Percentiles rank a stretch among this genome's conserved stretches.
Evolutionary conservation across 2,113 vertebrate species (phyloP).

Genomic region (Pheucticus melanocephalus): DNA sequence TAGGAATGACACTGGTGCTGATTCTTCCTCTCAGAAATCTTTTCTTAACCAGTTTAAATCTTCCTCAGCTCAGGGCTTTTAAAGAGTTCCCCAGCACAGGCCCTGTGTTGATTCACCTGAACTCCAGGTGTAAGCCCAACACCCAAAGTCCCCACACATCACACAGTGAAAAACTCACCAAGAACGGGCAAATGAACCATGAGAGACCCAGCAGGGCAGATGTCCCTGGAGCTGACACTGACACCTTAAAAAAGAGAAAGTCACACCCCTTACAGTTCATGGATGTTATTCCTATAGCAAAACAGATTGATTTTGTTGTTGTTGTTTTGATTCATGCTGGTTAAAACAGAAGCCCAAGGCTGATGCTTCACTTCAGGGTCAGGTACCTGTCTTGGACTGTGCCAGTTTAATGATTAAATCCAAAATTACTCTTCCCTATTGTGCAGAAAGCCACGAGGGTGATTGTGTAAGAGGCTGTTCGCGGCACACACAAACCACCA

Average conservation of each 20-base stretch:
- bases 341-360: neutral
- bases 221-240: neutral
- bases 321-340: neutral
- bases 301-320: neutral
- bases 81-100: neutral
- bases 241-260: neutral
- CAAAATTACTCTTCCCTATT: neutral
- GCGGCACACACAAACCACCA: neutral
- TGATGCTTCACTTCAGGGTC: neutral
- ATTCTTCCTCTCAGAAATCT: neutral
- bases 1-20: neutral
- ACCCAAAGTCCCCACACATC: neutral
- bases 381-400: neutral
- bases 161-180: neutral
- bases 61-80: neutral
- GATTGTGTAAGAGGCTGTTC: neutral
- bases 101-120: neutral
- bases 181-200: neutral
- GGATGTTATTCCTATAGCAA: neutral
- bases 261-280: neutral
- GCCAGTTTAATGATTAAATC: neutral
- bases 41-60: neutral
- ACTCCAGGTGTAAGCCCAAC: neutral
- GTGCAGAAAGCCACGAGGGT: neutral
- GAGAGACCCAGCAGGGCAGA: neutral